Evolutionary conservation across 2,797 vertebrate genomes (phyloP), one percentile per base, ranked within the genome.

Genomic region (Fundulus diaphanus): DNA sequence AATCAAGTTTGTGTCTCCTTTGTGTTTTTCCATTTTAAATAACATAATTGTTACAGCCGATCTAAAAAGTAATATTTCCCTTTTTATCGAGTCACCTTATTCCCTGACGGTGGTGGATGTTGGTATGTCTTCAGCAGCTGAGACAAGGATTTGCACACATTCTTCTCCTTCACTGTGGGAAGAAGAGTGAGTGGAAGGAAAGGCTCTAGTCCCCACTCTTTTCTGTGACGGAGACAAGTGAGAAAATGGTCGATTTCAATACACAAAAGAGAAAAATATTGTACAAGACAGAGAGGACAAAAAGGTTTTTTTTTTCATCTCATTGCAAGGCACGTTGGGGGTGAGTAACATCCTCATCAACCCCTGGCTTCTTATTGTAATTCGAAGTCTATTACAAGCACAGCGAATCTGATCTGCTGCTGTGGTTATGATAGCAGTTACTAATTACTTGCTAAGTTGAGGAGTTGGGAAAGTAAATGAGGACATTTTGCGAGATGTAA

Each of bases 161-260:
- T 97, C 93, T 99, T 99, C 93, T 99, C 98, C 86, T 99, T 99
- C 89, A 98, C 92, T 63, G 96, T 95, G 85, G 98, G 98, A 81
- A 99, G 95, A 70, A 99, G 93, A 4, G 97, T 97, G 48, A 97
- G 96, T 63, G 98, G 98, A 86, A 99, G 96, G 91, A 99, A 99
- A 79, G 98, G 98, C 87, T 99, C 98, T 78, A 99, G 93, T 27
- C 98, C 98, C 98, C 98, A 99, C 80, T 99, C 98, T 90, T 99
- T 99, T 93, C 98, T 99, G 91, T 44, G 83, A 78, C 59, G 15
- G 7, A 83, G 31, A 89, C 81, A 74, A 82, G 87, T 79, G 68
- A 80, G 61, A 85, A 63, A 33, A 83, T 59, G 20, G 27, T 59
- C 76, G 54, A 72, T 68, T 35, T 72, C 35, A 48, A 51, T 29